Evolutionary conservation across 1,140 invertebrate species (phyloP), one percentile per base, ranked within the genome.

Genomic region (Zaprionus kolodkinae): DNA sequence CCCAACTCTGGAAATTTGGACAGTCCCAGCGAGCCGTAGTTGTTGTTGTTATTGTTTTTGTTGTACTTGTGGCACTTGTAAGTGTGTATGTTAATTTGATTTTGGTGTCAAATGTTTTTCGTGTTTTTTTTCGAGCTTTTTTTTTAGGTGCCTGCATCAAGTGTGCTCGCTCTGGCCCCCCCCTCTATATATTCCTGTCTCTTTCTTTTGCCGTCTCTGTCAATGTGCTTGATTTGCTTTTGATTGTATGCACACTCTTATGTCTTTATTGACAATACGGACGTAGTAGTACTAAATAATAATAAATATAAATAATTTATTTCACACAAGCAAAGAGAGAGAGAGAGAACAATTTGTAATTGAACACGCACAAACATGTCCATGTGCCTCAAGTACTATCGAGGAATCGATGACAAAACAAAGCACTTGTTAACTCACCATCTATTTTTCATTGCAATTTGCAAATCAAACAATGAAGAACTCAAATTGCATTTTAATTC

Each of bases 1-100:
- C 80, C 73, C 80, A 74, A 75, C 84, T 73, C 77, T 72, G 84
- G 84, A 87, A 83, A 88, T 78, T 77, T 48, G 27, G 35, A 75
- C 72, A 71, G 72, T 27, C 25, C 15, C 67, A 59, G 35, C 59
- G 48, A 67, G 21, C 12, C 11, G n/a, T n/a, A 45, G 35, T 15
- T 40, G 35, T 21, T 68, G 56, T 76, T 69, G 56, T 52, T 59
- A 50, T 55, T 68, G 25, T 27, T 27, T 45, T 43, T 27, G 38
- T 25, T 70, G 65, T 38, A 64, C 13, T 72, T 48, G 35, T 66
- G 45, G 38, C 35, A 71, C 67, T 55, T 88, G 84, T 88, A 74
- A 75, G 84, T 87, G 75, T 87, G 79, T 88, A 88, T 87, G 84
- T 87, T 87, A 87, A 87, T 87, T 83, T 87, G 84, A 88, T 88